Base-by-base conservation (phyloP, 2,113 vertebrate genomes). In the Brevimyrus niger region DNA sequence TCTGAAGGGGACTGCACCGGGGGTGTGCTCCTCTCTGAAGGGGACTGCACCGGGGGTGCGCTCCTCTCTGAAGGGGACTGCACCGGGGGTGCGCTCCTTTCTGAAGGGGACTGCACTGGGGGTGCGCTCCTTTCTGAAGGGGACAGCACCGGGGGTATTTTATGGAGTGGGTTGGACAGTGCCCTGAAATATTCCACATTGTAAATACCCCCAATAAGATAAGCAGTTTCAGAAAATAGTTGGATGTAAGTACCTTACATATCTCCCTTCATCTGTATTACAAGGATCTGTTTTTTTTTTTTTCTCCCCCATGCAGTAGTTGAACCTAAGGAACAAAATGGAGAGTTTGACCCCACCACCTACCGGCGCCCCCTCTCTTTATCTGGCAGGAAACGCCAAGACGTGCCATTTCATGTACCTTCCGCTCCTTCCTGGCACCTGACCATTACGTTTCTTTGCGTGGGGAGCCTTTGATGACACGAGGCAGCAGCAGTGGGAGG, bases 131-230 rank as follows among this genome's bases (percentile, higher is more conserved):
- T 55, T 19, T 2, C 11, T 4, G 27, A 73, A 69, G 27, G 65
- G 65, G 65, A 35, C 10, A 31, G 65, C 0, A 23, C 82, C 3
- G 17, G 82, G 82, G 21, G 82, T 83, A 7, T 42, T 44, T 46
- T 10, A 42, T 82, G 80, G 80, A 42, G 38, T 11, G 19, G 82
- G 38, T 44, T 46, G 82, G n/a, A n/a, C n/a, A n/a, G n/a, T n/a
- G n/a, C n/a, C n/a, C n/a, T n/a, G n/a, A 94, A 93, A 93, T 92
- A 94, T 89, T 93, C 19, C 53, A 55, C 17, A 53, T 53, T 53
- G 19, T 55, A 21, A 55, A 21, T 55, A 55, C 19, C 19, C n/a
- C 53, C 53, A 21, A 55, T 55, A 21, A 19, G 53, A 55, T 55
- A 21, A 55, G 53, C 53, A 19, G 53, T 21, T 55, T 21, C 53